Base-by-base conservation (phyloP, 2,797 vertebrate species). In the Mergus octosetaceus region DNA sequence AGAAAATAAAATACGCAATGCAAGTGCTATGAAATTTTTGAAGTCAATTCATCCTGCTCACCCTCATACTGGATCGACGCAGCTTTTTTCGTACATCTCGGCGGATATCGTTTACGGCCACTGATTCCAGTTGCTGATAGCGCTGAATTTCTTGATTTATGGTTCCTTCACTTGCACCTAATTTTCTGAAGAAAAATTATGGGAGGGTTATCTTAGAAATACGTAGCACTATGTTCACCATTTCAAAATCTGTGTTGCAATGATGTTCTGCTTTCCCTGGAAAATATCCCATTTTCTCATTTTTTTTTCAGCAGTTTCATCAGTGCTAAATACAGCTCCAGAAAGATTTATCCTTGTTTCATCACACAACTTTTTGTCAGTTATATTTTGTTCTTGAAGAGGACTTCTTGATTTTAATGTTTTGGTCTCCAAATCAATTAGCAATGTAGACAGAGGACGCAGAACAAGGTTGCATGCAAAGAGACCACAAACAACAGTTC, bases 141-240 rank as follows among this genome's bases (percentile, higher is more conserved):
- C 99, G 98, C 28, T 99, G 99, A 79, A 99, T 99, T 98, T 99
- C 99, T 97, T 99, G 99, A 96, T 99, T 99, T 97, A 99, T 99
- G 64, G 99, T 99, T 75, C 99, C 99, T 96, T 99, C 99, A 72
- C 99, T 99, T 68, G 99, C 99, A 84, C 99, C 99, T 90, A 99
- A 93, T 98, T 99, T 99, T 96, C 99, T 99, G 94, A 28, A 80
- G 65, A 61, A 36, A 97, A 96, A 93, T 39, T 62, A 95, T 2
- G 10, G n/a, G 3, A 66, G 32, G 72, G 72, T 89, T 91, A 90
- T 27, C 24, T 92, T 34, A 61, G 10, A 74, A 72, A 24, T 1
- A 54, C 1, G 10, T 49, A 22, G 75, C 1, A 6, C 10, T 28
- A 25, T 32, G 94, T 93, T 60, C 65, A 93, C 7, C 13, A 20